Conservation (phyloP, 2,113 vertebrate genomes). For the Prinia subflava region DNA sequence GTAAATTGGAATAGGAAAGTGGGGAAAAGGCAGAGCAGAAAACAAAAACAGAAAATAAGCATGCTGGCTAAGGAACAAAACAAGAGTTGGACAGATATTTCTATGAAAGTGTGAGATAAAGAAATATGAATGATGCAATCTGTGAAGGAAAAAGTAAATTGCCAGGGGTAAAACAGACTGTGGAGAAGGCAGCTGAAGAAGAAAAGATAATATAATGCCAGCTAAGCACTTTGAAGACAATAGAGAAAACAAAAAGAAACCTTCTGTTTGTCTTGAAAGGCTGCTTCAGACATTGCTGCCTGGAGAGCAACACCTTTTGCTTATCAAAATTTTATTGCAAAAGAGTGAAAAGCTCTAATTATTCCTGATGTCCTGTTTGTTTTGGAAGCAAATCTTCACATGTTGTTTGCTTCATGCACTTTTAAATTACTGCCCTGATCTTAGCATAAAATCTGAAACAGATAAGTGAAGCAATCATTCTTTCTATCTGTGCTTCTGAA, state of each 20-base stretch:
- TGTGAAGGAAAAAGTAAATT: not conserved
- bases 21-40: not conserved
- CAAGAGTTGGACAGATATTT: not conserved
- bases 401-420: not conserved
- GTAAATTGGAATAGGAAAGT: not conserved
- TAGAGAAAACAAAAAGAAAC: not conserved
- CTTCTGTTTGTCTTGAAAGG: not conserved
- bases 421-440: not conserved
- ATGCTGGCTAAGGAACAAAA: not conserved
- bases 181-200: not conserved
- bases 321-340: not conserved
- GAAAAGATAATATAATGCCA: not conserved
- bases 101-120: not conserved
- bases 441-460: not conserved
- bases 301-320: not conserved
- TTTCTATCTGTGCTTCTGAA: not conserved
- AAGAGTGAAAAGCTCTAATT: not conserved
- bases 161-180: not conserved
- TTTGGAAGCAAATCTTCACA: not conserved
- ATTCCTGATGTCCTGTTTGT: not conserved
- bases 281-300: not conserved
- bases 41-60: not conserved
- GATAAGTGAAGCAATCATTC: not conserved
- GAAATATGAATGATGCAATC: not conserved
- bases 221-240: not conserved